Conservation (phyloP, 2,888 invertebrate genomes). For the Teleogryllus oceanicus region DNA sequence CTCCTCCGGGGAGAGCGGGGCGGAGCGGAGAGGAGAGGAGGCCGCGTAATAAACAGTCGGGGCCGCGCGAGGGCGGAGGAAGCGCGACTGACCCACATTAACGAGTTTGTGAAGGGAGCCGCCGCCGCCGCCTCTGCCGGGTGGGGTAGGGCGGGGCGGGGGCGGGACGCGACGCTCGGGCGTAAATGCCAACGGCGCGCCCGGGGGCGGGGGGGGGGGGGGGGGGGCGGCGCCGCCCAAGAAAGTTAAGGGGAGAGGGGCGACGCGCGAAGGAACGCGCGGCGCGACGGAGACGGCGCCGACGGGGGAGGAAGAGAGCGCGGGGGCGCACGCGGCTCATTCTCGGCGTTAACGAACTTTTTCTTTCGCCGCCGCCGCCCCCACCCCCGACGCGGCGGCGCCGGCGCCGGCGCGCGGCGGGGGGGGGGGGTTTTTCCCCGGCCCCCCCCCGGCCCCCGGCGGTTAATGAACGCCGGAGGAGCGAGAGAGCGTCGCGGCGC, state of each 20-base stretch:
- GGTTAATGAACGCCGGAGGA: background rate
- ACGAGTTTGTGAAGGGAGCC: conserved; percentile 8
- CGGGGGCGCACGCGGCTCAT: background rate
- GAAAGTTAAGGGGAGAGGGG: background rate
- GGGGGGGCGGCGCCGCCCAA: background rate
- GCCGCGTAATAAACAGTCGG: background rate
- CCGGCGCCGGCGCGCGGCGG: background rate
- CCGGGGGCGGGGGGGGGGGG: background rate
- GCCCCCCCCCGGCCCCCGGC: background rate
- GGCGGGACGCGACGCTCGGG: background rate
- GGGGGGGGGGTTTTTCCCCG: background rate
- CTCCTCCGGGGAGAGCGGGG: background rate
- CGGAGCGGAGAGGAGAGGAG: background rate
- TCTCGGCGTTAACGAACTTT: conserved; percentile 18
- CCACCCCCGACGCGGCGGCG: too few species aligned
- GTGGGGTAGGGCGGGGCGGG: background rate
- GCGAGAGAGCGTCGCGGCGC: background rate
- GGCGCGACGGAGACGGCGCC: background rate
- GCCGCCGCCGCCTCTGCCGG: background rate
- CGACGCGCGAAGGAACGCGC: background rate
- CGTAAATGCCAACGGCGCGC: background rate
- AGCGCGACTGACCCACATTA: conserved; percentile 18
- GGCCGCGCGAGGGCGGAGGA: background rate
- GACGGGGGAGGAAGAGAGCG: background rate
- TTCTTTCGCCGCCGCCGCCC: background rate